Conservation (phyloP, 92 coral and sea anemone species). For the Phenganax marumi region DNA sequence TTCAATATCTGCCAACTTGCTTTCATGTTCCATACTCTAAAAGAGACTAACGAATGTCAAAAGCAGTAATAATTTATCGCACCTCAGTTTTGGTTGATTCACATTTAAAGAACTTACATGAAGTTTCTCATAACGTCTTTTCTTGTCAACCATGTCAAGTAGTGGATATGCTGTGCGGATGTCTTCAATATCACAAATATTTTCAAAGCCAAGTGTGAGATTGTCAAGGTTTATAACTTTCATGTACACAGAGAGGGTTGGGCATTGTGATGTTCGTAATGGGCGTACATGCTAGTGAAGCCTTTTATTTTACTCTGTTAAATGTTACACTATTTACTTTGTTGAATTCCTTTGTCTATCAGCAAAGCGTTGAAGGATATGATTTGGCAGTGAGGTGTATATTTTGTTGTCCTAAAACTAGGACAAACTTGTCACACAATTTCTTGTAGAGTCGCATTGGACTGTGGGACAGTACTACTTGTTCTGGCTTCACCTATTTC, state of each 20-base stretch:
- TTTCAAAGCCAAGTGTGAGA: slow-evolving; percentile 65
- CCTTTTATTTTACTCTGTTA: too few species aligned
- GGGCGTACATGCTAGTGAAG: too few species aligned
- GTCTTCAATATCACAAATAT: slow-evolving; percentile 67
- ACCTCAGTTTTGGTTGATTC: not conserved
- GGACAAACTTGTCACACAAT: slow-evolving; percentile 62
- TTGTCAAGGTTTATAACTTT: slow-evolving; percentile 17
- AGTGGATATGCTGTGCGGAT: slow-evolving; percentile 64
- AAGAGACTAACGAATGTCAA: not conserved
- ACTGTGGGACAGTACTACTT: slow-evolving; percentile 70
- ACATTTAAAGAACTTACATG: slow-evolving; percentile 1
- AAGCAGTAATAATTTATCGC: not conserved
- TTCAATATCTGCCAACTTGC: slow-evolving; percentile 46
- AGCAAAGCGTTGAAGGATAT: slow-evolving; percentile 47
- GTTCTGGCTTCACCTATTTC: slow-evolving; percentile 56
- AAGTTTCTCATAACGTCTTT: slow-evolving; percentile 42
- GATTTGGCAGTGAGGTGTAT: slow-evolving; percentile 54
- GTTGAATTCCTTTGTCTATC: not conserved
- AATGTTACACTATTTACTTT: not conserved
- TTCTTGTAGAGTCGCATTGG: slow-evolving; percentile 62
- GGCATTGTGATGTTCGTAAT: too few species aligned
- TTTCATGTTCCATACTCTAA: slow-evolving; percentile 12
- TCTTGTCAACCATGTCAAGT: slow-evolving; percentile 70
- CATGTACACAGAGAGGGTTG: not conserved
- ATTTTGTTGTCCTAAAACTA: slow-evolving; percentile 64